These are phyloP conservation scores for Blastobasis lacticolella DNA, from an alignment of 2,888 invertebrate genomes.

Conservation along the genomic window DNA sequence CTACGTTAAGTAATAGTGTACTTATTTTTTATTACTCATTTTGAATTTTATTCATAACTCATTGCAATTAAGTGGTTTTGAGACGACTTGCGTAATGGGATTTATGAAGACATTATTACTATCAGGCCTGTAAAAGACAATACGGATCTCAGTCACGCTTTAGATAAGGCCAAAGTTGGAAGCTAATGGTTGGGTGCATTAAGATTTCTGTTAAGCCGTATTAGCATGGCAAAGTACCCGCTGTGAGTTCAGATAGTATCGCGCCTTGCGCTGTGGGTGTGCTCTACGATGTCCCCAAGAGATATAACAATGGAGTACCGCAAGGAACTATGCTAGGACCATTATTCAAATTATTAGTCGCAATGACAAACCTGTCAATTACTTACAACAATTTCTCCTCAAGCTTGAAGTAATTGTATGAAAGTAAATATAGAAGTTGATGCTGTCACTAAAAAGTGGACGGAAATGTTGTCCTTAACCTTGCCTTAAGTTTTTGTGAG, in stretches of 20 bases:
- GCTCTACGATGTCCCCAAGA: conserved; percentile 11
- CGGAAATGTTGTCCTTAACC: too few species aligned
- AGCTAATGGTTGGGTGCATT: conserved; percentile 21
- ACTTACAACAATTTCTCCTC: neutral
- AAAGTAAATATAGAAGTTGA: neutral
- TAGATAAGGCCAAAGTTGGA: conserved; percentile 23
- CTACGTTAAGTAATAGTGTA: too few species aligned
- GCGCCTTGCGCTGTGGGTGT: conserved; percentile 17
- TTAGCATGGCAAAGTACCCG: conserved; percentile 14
- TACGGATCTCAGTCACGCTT: conserved; percentile 25
- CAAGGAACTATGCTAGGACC: conserved; percentile 3
- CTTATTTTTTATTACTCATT: too few species aligned
- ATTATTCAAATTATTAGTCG: neutral
- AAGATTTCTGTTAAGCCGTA: conserved; percentile 35
- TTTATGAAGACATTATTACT: too few species aligned
- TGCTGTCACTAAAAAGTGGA: neutral
- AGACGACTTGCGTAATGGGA: too few species aligned
- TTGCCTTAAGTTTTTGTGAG: too few species aligned
- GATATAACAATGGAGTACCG: conserved; percentile 5
- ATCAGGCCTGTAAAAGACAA: neutral
- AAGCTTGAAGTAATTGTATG: neutral
- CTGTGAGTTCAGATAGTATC: conserved; percentile 17
- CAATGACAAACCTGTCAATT: neutral
- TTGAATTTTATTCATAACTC: too few species aligned
- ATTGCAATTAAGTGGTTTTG: too few species aligned